Evolutionary conservation across 1,140 invertebrate genomes (phyloP).

Genomic region (Aphidius ervi): DNA sequence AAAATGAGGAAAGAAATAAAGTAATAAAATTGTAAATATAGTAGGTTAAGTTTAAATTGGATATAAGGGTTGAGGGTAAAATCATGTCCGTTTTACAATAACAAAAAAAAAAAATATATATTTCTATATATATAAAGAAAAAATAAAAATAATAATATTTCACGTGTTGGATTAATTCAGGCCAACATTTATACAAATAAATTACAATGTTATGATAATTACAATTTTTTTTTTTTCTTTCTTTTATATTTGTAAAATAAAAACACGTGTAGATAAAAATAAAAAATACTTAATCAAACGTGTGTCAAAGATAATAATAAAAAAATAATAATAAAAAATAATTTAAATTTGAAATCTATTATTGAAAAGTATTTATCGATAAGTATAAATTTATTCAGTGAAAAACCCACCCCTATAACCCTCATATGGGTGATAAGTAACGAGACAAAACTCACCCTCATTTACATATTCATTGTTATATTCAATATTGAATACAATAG

Average conservation of each 20-base stretch:
- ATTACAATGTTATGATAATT: too few relatives aligned
- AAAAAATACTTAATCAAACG: too few relatives aligned
- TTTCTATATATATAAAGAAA: constrained; percentile 5
- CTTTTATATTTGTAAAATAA: background rate
- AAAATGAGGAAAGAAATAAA: constrained; percentile 3
- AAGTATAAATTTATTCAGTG: too few relatives aligned
- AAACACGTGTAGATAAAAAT: too few relatives aligned
- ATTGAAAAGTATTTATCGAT: too few relatives aligned
- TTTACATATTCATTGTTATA: constrained; percentile 27
- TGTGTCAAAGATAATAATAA: too few relatives aligned
- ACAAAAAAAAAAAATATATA: background rate
- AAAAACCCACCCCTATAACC: too few relatives aligned
- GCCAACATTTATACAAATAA: constrained; percentile 16
- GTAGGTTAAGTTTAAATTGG: constrained; percentile 9
- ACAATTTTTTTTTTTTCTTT: background rate
- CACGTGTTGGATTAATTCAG: constrained; percentile 25
- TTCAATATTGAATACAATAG: constrained; percentile 31
- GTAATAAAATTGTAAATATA: background rate
- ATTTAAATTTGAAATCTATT: too few relatives aligned
- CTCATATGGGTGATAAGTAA: constrained; percentile 20
- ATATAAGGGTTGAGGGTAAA: constrained; percentile 7
- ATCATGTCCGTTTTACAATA: constrained; percentile 24
- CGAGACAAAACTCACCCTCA: constrained; percentile 30
- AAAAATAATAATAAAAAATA: too few relatives aligned
- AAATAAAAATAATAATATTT: background rate